phyloP scores from a whole-genome alignment of 2,113 vertebrate genomes.

The Eudyptes chrysolophus region DNA sequence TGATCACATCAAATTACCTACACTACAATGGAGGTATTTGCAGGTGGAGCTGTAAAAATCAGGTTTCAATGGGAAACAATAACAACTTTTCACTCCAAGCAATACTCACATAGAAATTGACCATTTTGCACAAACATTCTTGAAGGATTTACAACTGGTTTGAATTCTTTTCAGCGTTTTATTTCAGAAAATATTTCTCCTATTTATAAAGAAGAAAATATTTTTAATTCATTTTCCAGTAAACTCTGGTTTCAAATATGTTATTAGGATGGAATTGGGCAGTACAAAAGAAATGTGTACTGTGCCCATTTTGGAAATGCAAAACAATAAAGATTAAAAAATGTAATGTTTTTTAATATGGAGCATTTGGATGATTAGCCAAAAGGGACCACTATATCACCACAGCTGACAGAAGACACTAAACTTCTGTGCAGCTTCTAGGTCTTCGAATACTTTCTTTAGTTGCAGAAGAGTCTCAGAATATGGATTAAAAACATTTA shows the following conservation, averaged over 20 bases:
- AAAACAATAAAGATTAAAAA: neutral
- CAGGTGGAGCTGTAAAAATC: neutral
- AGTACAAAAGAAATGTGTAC: neutral
- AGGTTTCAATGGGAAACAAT: neutral
- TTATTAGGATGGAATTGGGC: neutral
- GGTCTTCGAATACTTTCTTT: neutral
- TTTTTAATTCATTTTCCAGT: neutral
- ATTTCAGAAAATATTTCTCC: neutral
- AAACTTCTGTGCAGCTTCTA: neutral
- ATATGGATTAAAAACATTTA: neutral
- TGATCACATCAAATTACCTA: neutral
- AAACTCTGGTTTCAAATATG: neutral
- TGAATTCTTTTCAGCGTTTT: neutral
- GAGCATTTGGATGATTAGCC: neutral
- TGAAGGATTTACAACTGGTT: neutral
- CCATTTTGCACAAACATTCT: neutral
- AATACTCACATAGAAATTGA: neutral
- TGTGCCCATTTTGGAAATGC: neutral
- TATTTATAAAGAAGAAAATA: neutral
- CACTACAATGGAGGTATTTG: neutral
- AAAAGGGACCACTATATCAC: neutral
- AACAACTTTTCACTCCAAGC: neutral
- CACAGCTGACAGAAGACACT: neutral
- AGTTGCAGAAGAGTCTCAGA: neutral
- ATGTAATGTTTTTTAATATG: neutral